A percentile compares a stretch with the other conserved stretches of the same genome.
phyloP scores from a whole-genome alignment of 2,113 vertebrate species.

The Gobius niger region DNA sequence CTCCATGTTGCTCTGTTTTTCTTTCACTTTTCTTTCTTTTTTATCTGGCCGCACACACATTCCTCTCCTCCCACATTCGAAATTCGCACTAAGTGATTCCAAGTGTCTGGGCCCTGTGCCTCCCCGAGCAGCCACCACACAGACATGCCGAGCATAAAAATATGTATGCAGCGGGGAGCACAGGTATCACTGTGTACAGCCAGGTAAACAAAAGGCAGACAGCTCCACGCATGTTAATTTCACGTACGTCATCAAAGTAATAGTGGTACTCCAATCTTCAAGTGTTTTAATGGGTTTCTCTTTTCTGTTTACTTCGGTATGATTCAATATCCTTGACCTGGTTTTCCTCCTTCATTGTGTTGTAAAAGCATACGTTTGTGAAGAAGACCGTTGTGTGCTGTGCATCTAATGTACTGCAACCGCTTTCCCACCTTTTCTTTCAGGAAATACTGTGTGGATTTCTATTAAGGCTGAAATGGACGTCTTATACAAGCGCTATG shows the following conservation, averaged over 20 bases:
- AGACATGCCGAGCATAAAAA: slow-evolving; percentile 3
- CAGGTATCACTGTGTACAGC: slow-evolving; percentile 38
- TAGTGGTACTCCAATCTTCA: not conserved
- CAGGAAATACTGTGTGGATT: no score
- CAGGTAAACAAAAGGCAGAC: slow-evolving; percentile 62
- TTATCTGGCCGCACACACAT: slow-evolving; percentile 80
- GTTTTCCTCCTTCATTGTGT: no score
- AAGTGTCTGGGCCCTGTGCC: slow-evolving; percentile 80
- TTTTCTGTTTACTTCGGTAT: no score
- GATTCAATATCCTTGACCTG: no score
- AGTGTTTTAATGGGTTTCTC: no score
- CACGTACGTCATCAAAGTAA: not conserved
- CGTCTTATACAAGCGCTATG: no score
- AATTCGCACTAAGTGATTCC: slow-evolving; percentile 82
- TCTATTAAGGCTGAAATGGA: not conserved
- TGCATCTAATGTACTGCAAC: no score
- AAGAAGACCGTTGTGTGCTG: no score
- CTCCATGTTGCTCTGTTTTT: slow-evolving; percentile 75
- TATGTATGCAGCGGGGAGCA: slow-evolving; percentile 12
- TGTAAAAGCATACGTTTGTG: no score
- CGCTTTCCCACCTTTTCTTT: no score
- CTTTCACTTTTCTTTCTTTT: slow-evolving; percentile 77
- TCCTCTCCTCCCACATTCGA: slow-evolving; percentile 82
- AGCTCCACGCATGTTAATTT: slow-evolving; percentile 8
- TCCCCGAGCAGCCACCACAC: slow-evolving; percentile 57